Evolutionary conservation across 2,113 vertebrate genomes (phyloP).

Genomic region (Eretmochelys imbricata): DNA sequence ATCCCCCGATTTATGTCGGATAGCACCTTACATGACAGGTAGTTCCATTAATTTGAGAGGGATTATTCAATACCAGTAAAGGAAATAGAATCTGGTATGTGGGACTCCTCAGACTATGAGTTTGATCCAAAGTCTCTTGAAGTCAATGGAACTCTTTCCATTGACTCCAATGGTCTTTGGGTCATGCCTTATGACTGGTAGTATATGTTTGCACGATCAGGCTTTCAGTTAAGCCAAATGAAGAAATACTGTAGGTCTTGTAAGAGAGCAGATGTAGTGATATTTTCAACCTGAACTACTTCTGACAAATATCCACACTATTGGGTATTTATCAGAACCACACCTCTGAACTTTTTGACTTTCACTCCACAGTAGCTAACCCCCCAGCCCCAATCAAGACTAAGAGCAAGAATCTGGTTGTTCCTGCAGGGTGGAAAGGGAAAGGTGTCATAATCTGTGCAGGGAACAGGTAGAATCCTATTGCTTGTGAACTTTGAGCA

Average conservation of each 20-base stretch:
- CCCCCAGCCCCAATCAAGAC: background rate
- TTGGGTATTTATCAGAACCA: background rate
- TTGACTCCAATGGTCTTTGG: background rate
- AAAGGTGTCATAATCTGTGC: too few species aligned
- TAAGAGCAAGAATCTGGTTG: too few species aligned
- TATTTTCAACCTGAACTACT: background rate
- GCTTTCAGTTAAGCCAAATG: background rate
- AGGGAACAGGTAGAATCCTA: background rate
- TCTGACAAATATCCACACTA: fast-evolving
- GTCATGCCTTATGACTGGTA: background rate
- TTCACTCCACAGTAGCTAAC: too few species aligned
- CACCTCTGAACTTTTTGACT: too few species aligned
- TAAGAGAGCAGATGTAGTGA: fast-evolving
- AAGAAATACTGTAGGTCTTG: background rate
- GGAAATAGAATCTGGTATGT: background rate
- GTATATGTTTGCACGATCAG: background rate
- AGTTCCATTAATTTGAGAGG: background rate
- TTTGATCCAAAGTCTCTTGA: background rate
- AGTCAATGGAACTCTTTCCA: fast-evolving
- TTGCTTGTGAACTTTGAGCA: background rate
- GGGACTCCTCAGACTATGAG: fast-evolving
- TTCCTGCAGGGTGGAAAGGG: too few species aligned
- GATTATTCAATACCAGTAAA: background rate
- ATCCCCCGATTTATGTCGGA: background rate
- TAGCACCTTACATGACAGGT: background rate